Conservation (phyloP, 2,113 vertebrate genomes). For the Sceloporus tristichus region DNA sequence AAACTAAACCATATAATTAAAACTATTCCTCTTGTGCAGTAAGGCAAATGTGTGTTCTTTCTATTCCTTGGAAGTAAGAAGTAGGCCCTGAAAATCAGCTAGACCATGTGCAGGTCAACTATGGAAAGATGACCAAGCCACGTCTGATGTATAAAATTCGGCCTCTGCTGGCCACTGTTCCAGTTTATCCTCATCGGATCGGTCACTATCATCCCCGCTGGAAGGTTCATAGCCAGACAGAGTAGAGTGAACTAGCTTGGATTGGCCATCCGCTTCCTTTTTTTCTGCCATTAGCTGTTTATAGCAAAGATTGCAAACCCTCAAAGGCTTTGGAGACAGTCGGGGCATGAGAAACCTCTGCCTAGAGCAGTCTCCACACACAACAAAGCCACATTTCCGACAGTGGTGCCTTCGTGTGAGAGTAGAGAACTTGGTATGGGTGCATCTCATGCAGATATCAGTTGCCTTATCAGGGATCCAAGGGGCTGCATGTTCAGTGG, state of each 20-base stretch:
- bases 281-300: slow-evolving; percentile 70
- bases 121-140: slow-evolving; percentile 84
- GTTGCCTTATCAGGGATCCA: slow-evolving; percentile 91
- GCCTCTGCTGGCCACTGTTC: slow-evolving; percentile 75
- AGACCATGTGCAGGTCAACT: slow-evolving; percentile 67
- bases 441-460: slow-evolving; percentile 92
- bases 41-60: background rate
- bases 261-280: slow-evolving; percentile 58
- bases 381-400: slow-evolving; percentile 89
- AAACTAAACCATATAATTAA: background rate
- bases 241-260: background rate
- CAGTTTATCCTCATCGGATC: slow-evolving; percentile 72
- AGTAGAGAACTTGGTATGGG: slow-evolving; percentile 80
- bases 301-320: slow-evolving; percentile 86
- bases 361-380: slow-evolving; percentile 87
- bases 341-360: slow-evolving; percentile 81
- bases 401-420: slow-evolving; percentile 91
- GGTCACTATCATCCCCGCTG: slow-evolving; percentile 80
- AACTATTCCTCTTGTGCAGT: background rate
- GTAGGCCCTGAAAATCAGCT: background rate
- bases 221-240: slow-evolving; percentile 62
- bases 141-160: slow-evolving; percentile 74
- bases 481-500: slow-evolving; percentile 76
- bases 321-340: slow-evolving; percentile 83
- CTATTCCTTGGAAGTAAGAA: background rate